Evolutionary conservation across 2,888 invertebrate species (phyloP), one percentile per base, ranked within the genome.

Genomic region (Rhorus exstirpatorius): DNA sequence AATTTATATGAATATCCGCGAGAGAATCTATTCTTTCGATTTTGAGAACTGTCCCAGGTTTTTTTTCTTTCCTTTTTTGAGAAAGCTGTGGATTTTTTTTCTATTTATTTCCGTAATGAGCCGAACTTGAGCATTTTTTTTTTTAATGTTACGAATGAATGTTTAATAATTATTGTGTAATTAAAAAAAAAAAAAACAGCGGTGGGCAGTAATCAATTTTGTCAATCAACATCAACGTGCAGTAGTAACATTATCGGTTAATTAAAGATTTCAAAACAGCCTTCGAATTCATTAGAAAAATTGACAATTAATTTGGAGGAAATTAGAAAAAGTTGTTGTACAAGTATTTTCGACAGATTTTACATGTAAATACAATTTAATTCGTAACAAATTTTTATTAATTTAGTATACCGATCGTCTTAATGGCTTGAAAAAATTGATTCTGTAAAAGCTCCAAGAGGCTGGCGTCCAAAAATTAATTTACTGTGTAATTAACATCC

Each of bases 401-500:
- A 60, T n/a, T 58, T 31, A 31, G 12, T 24, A 3, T n/a, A n/a
- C n/a, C 53, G 6, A 24, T 53, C n/a, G n/a, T 53, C 12, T 21
- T 4, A 53, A 26, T 14, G 7, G 6, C 14, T 31, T 31, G 31
- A 17, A 17, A 38, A 60, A 38, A 19, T 19, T 8, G 38, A 41
- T 12, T 6, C 41, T 1, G 8, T 41, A 41, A 10, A 12, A 41
- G 10, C 10, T 41, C n/a, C 41, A 41, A 41, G 26, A 10, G 10
- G 3, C 4, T 14, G 8, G 19, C n/a, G 58, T 14, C 12, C 12
- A 60, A 68, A 55, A 8, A 60, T 51, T 35, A n/a, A 60, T 68
- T 68, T 46, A 49, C 49, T 38, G 49, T 41, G 3, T 26, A 68
- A 77, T 68, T 60, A 77, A 77, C 24, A 49, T 68, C 51, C 46